Percentiles rank a stretch among this genome's conserved stretches.
These are phyloP conservation scores for Theocolax elegans DNA, from an alignment of 1,140 invertebrate genomes.

Conservation along the genomic window DNA sequence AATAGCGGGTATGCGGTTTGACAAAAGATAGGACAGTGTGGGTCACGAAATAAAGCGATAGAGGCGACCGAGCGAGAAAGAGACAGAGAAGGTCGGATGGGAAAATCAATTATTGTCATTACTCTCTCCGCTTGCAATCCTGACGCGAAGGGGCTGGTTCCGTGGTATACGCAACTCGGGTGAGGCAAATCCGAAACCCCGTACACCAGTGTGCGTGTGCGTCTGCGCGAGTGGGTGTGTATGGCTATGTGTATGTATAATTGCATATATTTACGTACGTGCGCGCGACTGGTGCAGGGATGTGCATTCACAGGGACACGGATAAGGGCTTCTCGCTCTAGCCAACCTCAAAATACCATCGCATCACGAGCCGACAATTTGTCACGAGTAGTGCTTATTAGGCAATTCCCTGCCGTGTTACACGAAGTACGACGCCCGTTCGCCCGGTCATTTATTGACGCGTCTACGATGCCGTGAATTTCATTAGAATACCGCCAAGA, in stretches of 20 bases:
- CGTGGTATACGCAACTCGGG: constrained; percentile 60
- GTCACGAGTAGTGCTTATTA: constrained; percentile 66
- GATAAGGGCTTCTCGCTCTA: no score
- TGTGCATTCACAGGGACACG: no score
- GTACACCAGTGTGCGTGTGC: neutral
- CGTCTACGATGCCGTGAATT: constrained; percentile 61
- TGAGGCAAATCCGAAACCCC: constrained; percentile 62
- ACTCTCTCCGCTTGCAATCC: constrained; percentile 57
- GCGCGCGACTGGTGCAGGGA: no score
- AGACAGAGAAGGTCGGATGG: constrained; percentile 46
- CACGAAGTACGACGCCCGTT: neutral
- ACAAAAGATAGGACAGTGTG: constrained; percentile 32
- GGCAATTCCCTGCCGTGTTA: constrained; percentile 57
- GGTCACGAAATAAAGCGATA: constrained; percentile 15
- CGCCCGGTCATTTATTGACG: constrained; percentile 62
- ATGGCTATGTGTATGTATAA: neutral
- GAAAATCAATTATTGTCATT: constrained; percentile 67
- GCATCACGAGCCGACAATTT: constrained; percentile 63
- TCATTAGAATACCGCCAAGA: constrained; percentile 60
- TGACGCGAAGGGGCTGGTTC: constrained; percentile 56
- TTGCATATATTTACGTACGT: neutral
- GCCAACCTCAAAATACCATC: constrained; percentile 60
- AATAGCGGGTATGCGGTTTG: constrained; percentile 35
- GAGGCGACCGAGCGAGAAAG: no score
- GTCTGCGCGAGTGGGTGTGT: neutral